phyloP scores from a whole-genome alignment of 1,140 invertebrate genomes.

The Micrasema minimum region DNA sequence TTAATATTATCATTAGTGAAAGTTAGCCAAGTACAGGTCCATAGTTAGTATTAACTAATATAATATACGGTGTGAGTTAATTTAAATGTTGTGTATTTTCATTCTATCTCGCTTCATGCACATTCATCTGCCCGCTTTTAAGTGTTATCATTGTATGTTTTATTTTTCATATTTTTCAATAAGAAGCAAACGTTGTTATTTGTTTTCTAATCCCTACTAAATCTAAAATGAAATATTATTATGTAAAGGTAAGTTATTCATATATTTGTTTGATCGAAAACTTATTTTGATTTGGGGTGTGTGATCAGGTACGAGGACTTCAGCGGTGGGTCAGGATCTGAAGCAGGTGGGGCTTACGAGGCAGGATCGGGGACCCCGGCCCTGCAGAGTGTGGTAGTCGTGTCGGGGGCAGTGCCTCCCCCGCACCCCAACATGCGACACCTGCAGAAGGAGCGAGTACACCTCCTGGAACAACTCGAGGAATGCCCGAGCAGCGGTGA shows the following conservation, averaged over 20 bases:
- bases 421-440: slow-evolving; percentile 69
- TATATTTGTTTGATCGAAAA: neutral
- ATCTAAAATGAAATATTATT: too few relatives aligned
- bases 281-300: neutral
- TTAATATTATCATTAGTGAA: too few relatives aligned
- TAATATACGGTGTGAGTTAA: slow-evolving; percentile 32
- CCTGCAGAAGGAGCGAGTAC: slow-evolving; percentile 77
- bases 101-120: slow-evolving; percentile 31
- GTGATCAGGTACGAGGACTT: slow-evolving; percentile 49
- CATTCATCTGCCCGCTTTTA: slow-evolving; percentile 30
- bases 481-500: slow-evolving; percentile 79
- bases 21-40: neutral
- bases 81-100: slow-evolving; percentile 29
- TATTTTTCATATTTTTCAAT: neutral
- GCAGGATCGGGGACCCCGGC: neutral
- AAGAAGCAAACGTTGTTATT: too few relatives aligned
- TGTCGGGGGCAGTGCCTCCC: slow-evolving; percentile 51
- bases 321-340: slow-evolving; percentile 49
- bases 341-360: slow-evolving; percentile 34
- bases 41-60: slow-evolving; percentile 15
- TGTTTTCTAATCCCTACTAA: too few relatives aligned
- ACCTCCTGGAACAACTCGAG: slow-evolving; percentile 76
- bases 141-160: slow-evolving; percentile 35
- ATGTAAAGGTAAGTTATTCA: neutral
- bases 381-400: slow-evolving; percentile 54